Base-by-base conservation (phyloP, 1,140 invertebrate genomes). In the Ruditapes philippinarum region DNA sequence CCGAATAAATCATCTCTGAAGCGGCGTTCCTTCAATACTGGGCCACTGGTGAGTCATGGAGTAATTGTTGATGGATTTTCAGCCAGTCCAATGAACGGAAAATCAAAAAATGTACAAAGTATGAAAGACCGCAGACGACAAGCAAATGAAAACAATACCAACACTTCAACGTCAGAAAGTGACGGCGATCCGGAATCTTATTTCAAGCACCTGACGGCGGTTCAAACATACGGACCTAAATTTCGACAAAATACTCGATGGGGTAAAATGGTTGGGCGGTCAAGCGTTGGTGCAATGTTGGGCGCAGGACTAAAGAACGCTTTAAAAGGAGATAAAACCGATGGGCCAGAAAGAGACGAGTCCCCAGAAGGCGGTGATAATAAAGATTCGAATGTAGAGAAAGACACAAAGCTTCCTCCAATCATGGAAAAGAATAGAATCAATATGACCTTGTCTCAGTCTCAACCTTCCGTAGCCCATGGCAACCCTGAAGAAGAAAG, bases 31-130 rank as follows among this genome's bases (percentile, higher is more conserved):
- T 93, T 92, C 54, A 81, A 90, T 25, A 80, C 84, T 12, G 94
- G 95, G 11, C 91, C 94, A 22, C 85, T 95, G 45, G 93, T 95
- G 0, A 93, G 93, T n/a, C 92, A 94, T 57, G 95, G 94, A 12
- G 90, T 94, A 7, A 90, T 92, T 12, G 93, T 95, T 4, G 94
- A 95, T 73, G 94, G 95, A 0, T 95, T 93, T 49, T 93, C 93
- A 12, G 65, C 65, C 19, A 94, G 94, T 90, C 93, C 92, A 62
- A 95, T 95, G 93, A 95, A 92, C 0, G 94, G 94, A 31, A 94
- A 93, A 84, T 82, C 93, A 25, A 93, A 93, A 80, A 74, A 78
- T n/a, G 79, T 83, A n/a, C 68, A 85, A n/a, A 74, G 78, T 25
- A 65, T 90, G 91, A 49, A 86, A 89, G 65, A 93, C 81, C 76